Evolutionary conservation across 2,113 vertebrate genomes (phyloP).

Genomic region (Pyrgilauda ruficollis): DNA sequence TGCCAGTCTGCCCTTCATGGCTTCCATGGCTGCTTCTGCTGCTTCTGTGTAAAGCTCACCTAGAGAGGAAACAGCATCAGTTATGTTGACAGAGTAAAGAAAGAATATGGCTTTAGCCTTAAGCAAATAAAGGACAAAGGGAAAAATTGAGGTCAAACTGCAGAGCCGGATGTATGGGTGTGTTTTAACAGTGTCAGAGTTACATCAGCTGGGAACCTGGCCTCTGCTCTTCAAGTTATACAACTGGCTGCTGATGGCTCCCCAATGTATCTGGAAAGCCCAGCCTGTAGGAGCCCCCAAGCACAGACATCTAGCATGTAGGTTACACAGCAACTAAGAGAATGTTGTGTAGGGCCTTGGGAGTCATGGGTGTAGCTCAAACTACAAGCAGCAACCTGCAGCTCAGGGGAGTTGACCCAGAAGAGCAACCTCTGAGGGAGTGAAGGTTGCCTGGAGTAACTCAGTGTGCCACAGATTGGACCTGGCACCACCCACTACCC

Average conservation of each 20-base stretch:
- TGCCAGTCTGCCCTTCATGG: slow-evolving; percentile 93
- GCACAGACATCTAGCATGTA: fast-evolving
- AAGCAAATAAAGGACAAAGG: neutral
- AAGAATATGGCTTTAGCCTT: neutral
- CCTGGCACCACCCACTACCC: neutral
- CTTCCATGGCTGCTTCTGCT: slow-evolving; percentile 90
- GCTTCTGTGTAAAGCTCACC: slow-evolving; percentile 94
- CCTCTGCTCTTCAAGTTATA: neutral
- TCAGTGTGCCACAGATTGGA: neutral
- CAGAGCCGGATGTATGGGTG: neutral
- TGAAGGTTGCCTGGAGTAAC: neutral
- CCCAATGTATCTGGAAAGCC: neutral
- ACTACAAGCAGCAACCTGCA: neutral
- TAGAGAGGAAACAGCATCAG: slow-evolving; percentile 52
- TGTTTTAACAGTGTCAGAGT: neutral
- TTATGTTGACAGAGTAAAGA: neutral
- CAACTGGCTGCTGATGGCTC: neutral
- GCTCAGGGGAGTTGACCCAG: neutral
- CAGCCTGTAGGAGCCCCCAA: neutral
- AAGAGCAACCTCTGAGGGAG: neutral
- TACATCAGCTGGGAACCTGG: neutral
- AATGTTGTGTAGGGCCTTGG: neutral
- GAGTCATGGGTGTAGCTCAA: neutral
- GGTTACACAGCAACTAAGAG: neutral
- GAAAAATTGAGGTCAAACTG: neutral